Evolutionary conservation across 2,113 vertebrate species (phyloP), one percentile per base, ranked within the genome.

Genomic region (Hiodon tergisus): DNA sequence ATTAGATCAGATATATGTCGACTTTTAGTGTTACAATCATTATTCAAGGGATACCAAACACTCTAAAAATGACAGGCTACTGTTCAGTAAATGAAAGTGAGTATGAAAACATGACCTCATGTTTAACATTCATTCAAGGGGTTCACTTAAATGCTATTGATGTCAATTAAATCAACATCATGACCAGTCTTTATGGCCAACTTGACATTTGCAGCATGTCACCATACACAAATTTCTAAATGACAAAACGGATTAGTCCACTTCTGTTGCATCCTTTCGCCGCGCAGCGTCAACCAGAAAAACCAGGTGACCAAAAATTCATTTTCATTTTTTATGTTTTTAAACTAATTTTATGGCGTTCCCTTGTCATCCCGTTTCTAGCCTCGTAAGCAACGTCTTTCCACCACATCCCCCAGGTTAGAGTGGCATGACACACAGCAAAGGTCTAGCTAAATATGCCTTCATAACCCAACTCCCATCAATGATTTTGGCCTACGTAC

Each of bases 131-230:
- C 31, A 54, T 60, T 53, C 57, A 53, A 16, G 48, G 57, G 51
- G 54, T 51, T 58, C 8, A 14, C 10, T 62, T 69, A 51, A 76
- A 69, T 76, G 48, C 47, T 48, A 58, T 31, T 17, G 8, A 16
- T 68, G 31, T 51, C 31, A 31, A 13, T 50, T 59, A 67, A 67
- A 48, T 48, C 11, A 67, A 14, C 3, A 47, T 4, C 8, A 69
- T 53, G 53, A 50, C 67, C 7, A 16, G 53, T 14, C 48, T 51
- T 47, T 17, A 54, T n/a, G 46, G 7, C 53, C 16, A 62, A 31
- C 50, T 61, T 31, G 47, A 75, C 53, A 69, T 58, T 57, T 7
- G 13, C 57, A 69, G 57, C 74, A 76, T 48, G 50, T 57, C 46
- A 62, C 14, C 7, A 17, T 70, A 53, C 58, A 31, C 9, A 69